Percentiles rank a stretch among this genome's conserved stretches.
Evolutionary conservation across 2,113 vertebrate species (phyloP).

Genomic region (Corythoichthys intestinalis): DNA sequence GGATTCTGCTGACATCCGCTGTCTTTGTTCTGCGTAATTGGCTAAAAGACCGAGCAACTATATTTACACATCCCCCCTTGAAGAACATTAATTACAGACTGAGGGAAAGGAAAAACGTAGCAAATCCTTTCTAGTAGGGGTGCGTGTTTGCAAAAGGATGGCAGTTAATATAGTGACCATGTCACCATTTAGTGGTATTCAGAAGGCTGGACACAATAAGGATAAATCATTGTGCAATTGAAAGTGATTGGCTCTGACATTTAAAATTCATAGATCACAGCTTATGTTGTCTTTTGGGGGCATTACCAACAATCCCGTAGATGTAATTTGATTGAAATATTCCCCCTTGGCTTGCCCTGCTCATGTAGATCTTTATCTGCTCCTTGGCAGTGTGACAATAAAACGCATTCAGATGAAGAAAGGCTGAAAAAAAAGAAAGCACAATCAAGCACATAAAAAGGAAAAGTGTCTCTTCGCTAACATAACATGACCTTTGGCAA

Average conservation of each 20-base stretch:
- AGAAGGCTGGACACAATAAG: conserved; percentile 12
- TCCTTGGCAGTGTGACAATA: conserved; percentile 6
- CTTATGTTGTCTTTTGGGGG: conserved; percentile 1
- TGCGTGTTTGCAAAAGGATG: conserved; percentile 32
- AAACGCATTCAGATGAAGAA: conserved; percentile 8
- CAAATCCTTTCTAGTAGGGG: conserved; percentile 36
- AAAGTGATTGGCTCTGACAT: conserved; percentile 11
- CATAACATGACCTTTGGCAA: conserved; percentile 22
- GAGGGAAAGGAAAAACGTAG: conserved; percentile 47
- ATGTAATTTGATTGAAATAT: background rate
- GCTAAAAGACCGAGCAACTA: conserved; percentile 72
- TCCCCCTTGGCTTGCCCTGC: background rate
- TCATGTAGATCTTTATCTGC: conserved; percentile 2
- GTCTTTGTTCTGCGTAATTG: conserved; percentile 72
- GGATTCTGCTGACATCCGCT: conserved; percentile 71
- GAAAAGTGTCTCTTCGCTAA: conserved; percentile 1
- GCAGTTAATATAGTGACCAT: conserved; percentile 9
- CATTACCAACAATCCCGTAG: background rate
- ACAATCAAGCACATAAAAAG: background rate
- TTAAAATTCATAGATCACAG: background rate
- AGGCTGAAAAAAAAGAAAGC: background rate
- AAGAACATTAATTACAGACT: conserved; percentile 72
- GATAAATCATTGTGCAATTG: background rate
- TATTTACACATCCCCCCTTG: conserved; percentile 64
- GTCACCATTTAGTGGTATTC: conserved; percentile 9